phyloP scores from a whole-genome alignment of 1,140 invertebrate species.

The Drosophila nasuta region DNA sequence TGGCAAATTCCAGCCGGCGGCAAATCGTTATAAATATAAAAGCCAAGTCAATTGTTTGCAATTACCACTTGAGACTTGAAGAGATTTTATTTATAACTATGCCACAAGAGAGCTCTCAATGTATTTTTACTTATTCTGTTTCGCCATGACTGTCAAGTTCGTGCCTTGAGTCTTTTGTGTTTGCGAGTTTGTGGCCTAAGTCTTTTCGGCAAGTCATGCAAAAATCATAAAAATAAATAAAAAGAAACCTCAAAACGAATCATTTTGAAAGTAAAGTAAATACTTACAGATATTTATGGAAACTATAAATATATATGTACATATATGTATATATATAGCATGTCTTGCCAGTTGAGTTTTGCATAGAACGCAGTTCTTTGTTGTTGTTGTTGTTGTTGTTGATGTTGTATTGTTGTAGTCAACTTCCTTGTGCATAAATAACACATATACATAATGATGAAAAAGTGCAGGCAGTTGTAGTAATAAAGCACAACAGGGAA shows the following conservation, averaged over 20 bases:
- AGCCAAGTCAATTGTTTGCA: conserved; percentile 41
- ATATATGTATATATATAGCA: conserved; percentile 1
- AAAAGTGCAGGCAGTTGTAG: conserved; percentile 47
- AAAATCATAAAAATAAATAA: conserved; percentile 3
- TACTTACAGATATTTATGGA: conserved; percentile 29
- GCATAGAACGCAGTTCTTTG: conserved; percentile 8
- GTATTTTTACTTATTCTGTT: conserved; percentile 48
- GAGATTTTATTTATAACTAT: conserved; percentile 37
- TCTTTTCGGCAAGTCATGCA: conserved; percentile 23
- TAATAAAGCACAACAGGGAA: conserved; percentile 46
- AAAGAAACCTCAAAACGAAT: neutral
- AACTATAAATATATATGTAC: neutral
- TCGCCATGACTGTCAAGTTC: conserved; percentile 69
- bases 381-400: no score
- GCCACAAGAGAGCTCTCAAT: conserved; percentile 23
- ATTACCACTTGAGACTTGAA: conserved; percentile 28
- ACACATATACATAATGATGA: conserved; percentile 8
- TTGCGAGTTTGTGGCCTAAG: conserved; percentile 56
- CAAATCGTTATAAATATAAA: conserved; percentile 58
- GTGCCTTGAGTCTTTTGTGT: conserved; percentile 54
- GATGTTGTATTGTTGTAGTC: neutral
- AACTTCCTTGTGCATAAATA: conserved; percentile 61
- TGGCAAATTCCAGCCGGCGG: conserved; percentile 31
- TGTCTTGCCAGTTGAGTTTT: conserved; percentile 16
- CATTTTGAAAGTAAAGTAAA: conserved; percentile 27